Conservation (phyloP, 2,888 invertebrate species). For the Phaonia tiefii region DNA sequence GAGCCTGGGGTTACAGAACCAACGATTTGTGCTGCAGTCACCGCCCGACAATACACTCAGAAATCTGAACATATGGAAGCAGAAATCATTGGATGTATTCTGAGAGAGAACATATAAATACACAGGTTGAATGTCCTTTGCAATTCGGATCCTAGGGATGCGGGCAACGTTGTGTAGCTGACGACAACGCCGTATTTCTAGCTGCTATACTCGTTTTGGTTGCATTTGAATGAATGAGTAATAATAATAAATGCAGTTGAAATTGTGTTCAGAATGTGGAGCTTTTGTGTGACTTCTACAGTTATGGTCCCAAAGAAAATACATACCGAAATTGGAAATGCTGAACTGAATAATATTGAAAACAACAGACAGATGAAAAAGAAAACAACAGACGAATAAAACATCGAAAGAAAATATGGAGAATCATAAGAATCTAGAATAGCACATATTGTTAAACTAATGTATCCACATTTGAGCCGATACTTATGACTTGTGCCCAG, state of each 20-base stretch:
- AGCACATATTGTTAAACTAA: background rate
- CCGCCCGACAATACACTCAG: constrained; percentile 34
- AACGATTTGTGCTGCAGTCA: constrained; percentile 31
- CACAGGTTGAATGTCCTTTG: constrained; percentile 65
- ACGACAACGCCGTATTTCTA: background rate
- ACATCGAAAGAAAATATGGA: constrained; percentile 54
- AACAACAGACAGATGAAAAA: constrained; percentile 6
- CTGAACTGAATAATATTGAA: constrained; percentile 11
- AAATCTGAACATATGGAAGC: background rate
- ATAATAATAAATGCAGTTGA: constrained; percentile 60
- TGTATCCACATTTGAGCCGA: background rate
- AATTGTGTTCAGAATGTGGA: constrained; percentile 56
- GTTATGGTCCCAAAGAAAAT: too few relatives aligned
- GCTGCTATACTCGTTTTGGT: background rate
- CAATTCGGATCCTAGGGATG: constrained; percentile 21
- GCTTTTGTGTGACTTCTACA: constrained; percentile 4
- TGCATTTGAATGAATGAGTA: constrained; percentile 9
- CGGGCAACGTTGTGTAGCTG: background rate
- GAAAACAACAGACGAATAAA: constrained; percentile 43
- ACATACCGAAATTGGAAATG: constrained; percentile 30
- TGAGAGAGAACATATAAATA: constrained; percentile 33
- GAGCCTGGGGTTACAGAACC: constrained; percentile 8
- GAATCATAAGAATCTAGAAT: constrained; percentile 28
- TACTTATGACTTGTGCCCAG: constrained; percentile 6
- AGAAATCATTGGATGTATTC: background rate